Percentiles rank a stretch among this genome's conserved stretches.
phyloP scores from a whole-genome alignment of 2,113 vertebrate genomes.

The Antennarius striatus region DNA sequence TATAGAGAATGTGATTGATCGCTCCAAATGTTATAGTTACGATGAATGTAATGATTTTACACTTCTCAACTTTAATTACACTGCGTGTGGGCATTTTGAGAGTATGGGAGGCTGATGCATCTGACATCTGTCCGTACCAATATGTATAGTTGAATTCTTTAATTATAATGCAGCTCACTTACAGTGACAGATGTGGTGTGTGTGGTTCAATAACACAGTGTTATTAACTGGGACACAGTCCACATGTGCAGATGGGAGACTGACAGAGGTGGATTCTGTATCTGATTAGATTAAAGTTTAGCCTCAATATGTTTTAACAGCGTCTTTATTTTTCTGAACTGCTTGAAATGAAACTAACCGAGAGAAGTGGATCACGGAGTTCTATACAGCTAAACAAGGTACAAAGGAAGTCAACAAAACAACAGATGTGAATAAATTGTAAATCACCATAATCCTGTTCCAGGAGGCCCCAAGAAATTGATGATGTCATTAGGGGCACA shows the following conservation, averaged over 20 bases:
- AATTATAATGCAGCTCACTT: conserved; percentile 33
- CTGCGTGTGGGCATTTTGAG: not conserved
- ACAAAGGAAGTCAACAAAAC: conserved; percentile 70
- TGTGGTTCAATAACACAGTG: conserved; percentile 16
- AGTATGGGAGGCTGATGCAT: conserved; percentile 17
- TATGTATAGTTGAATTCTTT: conserved; percentile 46
- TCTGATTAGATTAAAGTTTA: conserved; percentile 37
- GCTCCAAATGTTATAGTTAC: conserved; percentile 1
- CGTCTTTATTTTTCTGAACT: conserved; percentile 41
- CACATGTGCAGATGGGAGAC: conserved; percentile 27
- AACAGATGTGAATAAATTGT: conserved; percentile 77
- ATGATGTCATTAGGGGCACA: conserved; percentile 76
- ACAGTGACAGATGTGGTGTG: conserved; percentile 50
- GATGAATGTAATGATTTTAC: conserved; percentile 25
- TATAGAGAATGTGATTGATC: not conserved
- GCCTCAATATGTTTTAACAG: conserved; percentile 31
- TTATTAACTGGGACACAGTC: conserved; percentile 21
- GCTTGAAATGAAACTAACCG: conserved; percentile 31
- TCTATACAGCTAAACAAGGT: conserved; percentile 51
- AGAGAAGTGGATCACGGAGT: conserved; percentile 56
- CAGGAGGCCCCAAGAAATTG: conserved; percentile 71
- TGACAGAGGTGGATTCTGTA: conserved; percentile 28
- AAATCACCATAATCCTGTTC: conserved; percentile 76
- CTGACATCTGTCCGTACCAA: conserved; percentile 52
- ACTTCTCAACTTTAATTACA: conserved; percentile 24